phyloP scores from a whole-genome alignment of 2,797 vertebrate species.

The Zenarchopterus dispar region DNA sequence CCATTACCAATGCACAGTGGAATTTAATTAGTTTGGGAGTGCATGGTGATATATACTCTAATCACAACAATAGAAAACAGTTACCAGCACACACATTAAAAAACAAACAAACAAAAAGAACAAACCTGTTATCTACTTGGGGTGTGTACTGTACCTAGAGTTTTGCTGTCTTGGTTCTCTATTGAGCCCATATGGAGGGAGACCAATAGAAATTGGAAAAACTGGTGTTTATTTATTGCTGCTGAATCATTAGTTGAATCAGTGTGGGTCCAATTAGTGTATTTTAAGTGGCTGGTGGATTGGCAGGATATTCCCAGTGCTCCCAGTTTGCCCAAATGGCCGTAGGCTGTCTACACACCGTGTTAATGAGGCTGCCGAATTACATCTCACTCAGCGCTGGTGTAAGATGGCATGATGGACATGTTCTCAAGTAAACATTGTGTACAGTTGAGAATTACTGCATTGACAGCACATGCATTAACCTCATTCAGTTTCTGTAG shows the following conservation, averaged over 20 bases:
- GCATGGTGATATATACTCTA: conserved; percentile 65
- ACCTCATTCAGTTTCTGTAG: too few relatives aligned
- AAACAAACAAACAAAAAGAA: too few relatives aligned
- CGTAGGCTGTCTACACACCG: conserved; percentile 67
- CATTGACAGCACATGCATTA: too few relatives aligned
- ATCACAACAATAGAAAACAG: conserved; percentile 48
- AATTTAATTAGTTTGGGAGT: conserved; percentile 81
- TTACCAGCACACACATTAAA: conserved; percentile 4
- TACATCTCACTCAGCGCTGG: conserved; percentile 58
- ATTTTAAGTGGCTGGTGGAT: conserved; percentile 75
- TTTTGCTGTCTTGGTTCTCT: conserved; percentile 15
- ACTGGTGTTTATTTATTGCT: conserved; percentile 65
- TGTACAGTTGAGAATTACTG: too few relatives aligned
- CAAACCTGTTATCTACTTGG: neutral
- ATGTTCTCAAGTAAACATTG: conserved; percentile 19
- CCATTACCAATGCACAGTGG: conserved; percentile 75
- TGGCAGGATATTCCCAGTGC: conserved; percentile 70
- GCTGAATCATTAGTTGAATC: conserved; percentile 64
- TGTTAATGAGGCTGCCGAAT: conserved; percentile 81
- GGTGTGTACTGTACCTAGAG: neutral
- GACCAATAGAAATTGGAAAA: conserved; percentile 39
- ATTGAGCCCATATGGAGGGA: conserved; percentile 31
- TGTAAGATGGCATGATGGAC: conserved; percentile 36
- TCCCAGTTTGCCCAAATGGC: conserved; percentile 80
- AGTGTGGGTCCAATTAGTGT: conserved; percentile 80